Evolutionary conservation across 2,888 invertebrate genomes (phyloP).

Genomic region (Drosophila picticornis): DNA sequence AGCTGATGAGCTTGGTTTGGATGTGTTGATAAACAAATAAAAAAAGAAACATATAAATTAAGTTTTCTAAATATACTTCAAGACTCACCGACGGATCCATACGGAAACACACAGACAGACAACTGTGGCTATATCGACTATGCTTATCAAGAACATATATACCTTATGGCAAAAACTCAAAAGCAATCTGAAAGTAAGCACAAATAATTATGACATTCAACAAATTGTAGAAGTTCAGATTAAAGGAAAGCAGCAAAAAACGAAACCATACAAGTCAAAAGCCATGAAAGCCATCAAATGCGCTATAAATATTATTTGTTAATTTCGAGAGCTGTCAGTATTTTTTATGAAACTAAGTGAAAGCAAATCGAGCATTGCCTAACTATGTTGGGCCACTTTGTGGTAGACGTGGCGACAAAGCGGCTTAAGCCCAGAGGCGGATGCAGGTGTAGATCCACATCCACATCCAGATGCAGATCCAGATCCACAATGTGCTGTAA

Average conservation of each 20-base stretch:
- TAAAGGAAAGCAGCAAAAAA: neutral
- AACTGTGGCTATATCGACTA: no score
- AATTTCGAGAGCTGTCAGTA: neutral
- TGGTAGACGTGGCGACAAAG: conserved; percentile 26
- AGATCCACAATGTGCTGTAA: conserved; percentile 44
- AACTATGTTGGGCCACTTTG: conserved; percentile 29
- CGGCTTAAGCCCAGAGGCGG: conserved; percentile 38
- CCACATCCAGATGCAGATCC: neutral
- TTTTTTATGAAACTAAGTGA: conserved; percentile 15
- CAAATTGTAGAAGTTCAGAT: neutral
- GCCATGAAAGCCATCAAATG: conserved; percentile 14
- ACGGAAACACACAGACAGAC: no score
- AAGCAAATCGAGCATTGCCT: conserved; percentile 8
- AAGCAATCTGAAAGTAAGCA: neutral
- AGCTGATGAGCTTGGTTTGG: no score
- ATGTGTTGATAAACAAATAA: no score
- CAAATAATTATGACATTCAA: neutral
- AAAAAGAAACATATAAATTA: no score
- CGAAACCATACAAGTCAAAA: conserved; percentile 13
- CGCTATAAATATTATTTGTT: conserved; percentile 3
- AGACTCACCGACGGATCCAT: no score
- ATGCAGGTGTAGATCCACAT: neutral
- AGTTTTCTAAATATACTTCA: no score
- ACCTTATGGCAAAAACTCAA: no score
- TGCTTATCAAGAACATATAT: no score